Percentiles rank a stretch among this genome's conserved stretches.
Conservation (phyloP, 2,888 invertebrate genomes). For the Caenorhabditis drosophilae region DNA sequence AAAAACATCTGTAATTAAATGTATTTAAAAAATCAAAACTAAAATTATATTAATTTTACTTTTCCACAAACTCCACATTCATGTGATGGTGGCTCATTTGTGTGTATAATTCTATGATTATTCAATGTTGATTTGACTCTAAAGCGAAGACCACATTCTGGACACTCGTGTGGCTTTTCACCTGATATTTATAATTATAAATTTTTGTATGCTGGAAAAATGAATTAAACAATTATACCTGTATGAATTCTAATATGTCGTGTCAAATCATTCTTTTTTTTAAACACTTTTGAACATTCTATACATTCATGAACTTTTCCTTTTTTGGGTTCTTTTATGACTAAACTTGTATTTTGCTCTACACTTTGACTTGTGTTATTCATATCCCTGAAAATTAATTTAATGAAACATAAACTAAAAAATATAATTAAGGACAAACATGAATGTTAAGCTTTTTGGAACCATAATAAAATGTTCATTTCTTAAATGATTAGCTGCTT, state of each 20-base stretch:
- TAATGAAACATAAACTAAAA: no score
- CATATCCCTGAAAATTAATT: no score
- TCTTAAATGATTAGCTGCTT: constrained; percentile 36
- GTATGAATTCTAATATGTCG: constrained; percentile 49
- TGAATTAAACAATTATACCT: constrained; percentile 11
- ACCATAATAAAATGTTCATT: constrained; percentile 12
- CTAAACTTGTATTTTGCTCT: not conserved
- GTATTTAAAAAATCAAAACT: not conserved
- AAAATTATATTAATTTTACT: not conserved
- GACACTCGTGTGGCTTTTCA: constrained; percentile 42
- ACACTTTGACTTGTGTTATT: not conserved
- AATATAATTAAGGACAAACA: no score
- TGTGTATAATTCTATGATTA: constrained; percentile 32
- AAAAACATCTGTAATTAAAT: constrained; percentile 19
- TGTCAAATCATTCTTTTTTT: constrained; percentile 39
- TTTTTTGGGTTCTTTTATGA: no score
- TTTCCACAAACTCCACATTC: constrained; percentile 38
- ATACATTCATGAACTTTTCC: constrained; percentile 14
- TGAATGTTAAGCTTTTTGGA: not conserved
- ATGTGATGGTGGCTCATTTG: constrained; percentile 26
- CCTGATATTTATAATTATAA: constrained; percentile 23
- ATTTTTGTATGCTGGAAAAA: not conserved
- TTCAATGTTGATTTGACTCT: constrained; percentile 33
- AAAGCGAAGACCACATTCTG: constrained; percentile 39
- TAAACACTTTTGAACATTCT: constrained; percentile 17